phyloP scores from a whole-genome alignment of 2,113 vertebrate species.

The Chelonoidis abingdonii region DNA sequence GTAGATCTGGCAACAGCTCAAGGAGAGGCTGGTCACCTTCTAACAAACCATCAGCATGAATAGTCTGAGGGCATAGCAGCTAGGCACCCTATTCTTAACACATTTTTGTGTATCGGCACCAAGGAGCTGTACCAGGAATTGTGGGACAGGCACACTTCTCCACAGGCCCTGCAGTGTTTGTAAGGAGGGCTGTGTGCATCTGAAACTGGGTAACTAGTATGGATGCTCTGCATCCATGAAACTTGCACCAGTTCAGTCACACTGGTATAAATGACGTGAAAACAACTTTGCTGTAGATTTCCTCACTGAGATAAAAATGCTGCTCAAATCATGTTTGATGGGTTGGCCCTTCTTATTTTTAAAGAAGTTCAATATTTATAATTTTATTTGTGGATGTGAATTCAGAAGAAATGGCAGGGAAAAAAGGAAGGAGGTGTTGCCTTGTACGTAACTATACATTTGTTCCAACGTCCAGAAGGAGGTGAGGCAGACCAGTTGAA shows the following conservation, averaged over 20 bases:
- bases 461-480: too few relatives aligned
- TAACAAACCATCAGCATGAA: too few relatives aligned
- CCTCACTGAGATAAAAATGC: constrained; percentile 29
- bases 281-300: neutral
- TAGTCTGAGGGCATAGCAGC: neutral
- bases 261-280: constrained; percentile 50
- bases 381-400: constrained; percentile 63
- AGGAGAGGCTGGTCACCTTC: too few relatives aligned
- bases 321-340: constrained; percentile 24
- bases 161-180: constrained; percentile 35
- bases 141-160: constrained; percentile 1
- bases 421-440: too few relatives aligned
- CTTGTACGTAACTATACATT: too few relatives aligned
- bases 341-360: constrained; percentile 62
- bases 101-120: neutral
- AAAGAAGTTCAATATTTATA: constrained; percentile 60
- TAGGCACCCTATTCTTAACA: neutral
- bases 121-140: constrained; percentile 6
- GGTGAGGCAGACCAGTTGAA: too few relatives aligned
- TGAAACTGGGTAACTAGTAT: constrained; percentile 45
- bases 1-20: neutral
- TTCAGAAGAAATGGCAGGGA: constrained; percentile 42
- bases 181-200: constrained; percentile 58
- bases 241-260: constrained; percentile 6
- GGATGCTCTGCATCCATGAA: constrained; percentile 20